Evolutionary conservation across 2,888 invertebrate genomes (phyloP).

Genomic region (Diarsia dahlii): DNA sequence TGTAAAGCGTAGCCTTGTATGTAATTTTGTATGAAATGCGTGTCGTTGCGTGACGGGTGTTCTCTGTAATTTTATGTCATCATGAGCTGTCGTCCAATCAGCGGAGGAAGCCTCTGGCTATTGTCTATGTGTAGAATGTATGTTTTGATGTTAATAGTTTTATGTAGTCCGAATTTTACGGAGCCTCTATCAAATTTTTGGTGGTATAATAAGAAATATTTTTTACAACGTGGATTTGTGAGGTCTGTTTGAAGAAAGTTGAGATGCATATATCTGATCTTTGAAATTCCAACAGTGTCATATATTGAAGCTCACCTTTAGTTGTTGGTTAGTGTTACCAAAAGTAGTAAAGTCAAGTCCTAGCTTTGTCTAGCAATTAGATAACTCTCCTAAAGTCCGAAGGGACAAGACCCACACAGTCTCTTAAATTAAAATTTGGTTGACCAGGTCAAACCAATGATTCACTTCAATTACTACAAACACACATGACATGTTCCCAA

Average conservation of each 20-base stretch:
- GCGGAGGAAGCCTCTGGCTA: slow-evolving; percentile 43
- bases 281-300: not conserved
- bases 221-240: not conserved
- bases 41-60: slow-evolving; percentile 65
- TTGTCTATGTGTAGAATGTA: slow-evolving; percentile 47
- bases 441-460: not conserved
- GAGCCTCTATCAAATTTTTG: too few relatives aligned
- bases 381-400: not conserved
- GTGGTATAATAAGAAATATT: too few relatives aligned
- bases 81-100: slow-evolving; percentile 60
- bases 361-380: not conserved
- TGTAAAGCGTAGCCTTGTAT: slow-evolving; percentile 62
- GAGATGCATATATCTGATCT: not conserved
- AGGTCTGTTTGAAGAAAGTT: not conserved
- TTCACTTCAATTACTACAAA: slow-evolving; percentile 12
- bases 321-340: not conserved
- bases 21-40: slow-evolving; percentile 61
- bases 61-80: slow-evolving; percentile 62
- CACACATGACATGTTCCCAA: slow-evolving; percentile 10
- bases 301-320: not conserved
- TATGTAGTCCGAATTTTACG: not conserved
- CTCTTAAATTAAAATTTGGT: not conserved
- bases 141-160: slow-evolving; percentile 16
- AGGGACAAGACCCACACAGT: not conserved
- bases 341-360: not conserved